Conservation (phyloP, 2,797 vertebrate genomes). For the Diceros bicornis region DNA sequence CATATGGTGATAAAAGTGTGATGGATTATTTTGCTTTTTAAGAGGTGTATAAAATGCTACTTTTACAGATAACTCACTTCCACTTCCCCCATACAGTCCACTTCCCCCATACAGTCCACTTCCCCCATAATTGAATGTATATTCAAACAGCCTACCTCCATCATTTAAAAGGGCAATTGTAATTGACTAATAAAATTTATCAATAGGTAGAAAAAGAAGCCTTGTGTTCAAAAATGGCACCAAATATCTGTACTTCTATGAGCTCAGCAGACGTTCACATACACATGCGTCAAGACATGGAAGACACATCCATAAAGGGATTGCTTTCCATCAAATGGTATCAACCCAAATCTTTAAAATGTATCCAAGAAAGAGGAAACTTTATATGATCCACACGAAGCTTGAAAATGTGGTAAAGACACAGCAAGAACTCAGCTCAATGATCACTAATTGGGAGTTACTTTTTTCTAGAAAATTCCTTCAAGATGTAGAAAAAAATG, state of each 20-base stretch:
- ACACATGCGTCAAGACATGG: background rate
- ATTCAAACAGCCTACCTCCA: background rate
- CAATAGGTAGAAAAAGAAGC: background rate
- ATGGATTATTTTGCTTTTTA: slow-evolving; percentile 59
- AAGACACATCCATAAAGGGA: background rate
- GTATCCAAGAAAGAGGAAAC: background rate
- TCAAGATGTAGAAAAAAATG: slow-evolving; percentile 40
- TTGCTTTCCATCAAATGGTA: background rate
- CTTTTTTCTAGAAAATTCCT: slow-evolving; percentile 43
- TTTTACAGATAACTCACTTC: slow-evolving; percentile 39
- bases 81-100: slow-evolving; percentile 16
- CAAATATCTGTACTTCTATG: background rate
- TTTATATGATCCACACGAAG: background rate
- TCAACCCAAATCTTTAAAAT: background rate
- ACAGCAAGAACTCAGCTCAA: background rate
- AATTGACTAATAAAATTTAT: slow-evolving; percentile 46
- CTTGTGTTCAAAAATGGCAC: background rate
- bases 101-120: slow-evolving; percentile 13
- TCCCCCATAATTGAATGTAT: slow-evolving; percentile 33
- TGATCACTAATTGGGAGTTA: background rate
- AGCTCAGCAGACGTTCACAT: background rate
- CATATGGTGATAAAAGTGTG: slow-evolving; percentile 43
- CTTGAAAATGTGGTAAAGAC: slow-evolving; percentile 34
- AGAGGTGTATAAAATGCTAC: slow-evolving; percentile 54
- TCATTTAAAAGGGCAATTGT: background rate